Percentiles rank a stretch among this genome's conserved stretches.
Conservation (phyloP, 2,888 invertebrate species). For the Eupsilia transversa region DNA sequence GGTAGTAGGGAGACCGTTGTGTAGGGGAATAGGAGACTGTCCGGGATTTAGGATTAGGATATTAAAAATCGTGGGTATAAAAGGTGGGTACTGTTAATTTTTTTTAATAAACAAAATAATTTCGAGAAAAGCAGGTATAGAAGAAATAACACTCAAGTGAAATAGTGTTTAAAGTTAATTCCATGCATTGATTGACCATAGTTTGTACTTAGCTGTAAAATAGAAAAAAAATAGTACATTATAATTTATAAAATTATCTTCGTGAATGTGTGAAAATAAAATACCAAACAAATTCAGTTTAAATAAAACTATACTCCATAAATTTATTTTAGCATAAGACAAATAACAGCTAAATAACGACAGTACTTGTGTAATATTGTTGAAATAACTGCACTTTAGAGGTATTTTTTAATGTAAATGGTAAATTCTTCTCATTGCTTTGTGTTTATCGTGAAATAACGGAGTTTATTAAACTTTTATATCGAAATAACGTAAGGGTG, state of each 20-base stretch:
- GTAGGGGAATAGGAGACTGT: background rate
- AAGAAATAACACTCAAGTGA: background rate
- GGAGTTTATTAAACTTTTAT: no score
- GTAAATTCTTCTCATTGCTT: no score
- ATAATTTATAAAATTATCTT: background rate
- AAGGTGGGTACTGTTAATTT: no score
- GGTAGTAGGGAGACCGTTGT: constrained; percentile 60
- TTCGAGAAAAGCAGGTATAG: background rate
- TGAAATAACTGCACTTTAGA: no score
- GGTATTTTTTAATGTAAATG: no score
- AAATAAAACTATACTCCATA: background rate
- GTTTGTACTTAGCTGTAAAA: background rate
- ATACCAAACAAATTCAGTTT: background rate
- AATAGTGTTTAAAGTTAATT: background rate
- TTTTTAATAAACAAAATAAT: background rate
- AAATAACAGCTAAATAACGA: no score
- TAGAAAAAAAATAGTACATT: background rate
- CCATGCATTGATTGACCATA: background rate
- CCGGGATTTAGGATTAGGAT: background rate
- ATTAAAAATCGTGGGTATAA: no score
- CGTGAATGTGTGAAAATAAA: background rate
- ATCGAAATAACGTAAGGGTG: no score
- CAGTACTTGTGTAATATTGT: no score
- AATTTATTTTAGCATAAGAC: no score
- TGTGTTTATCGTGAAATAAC: no score